Conservation (phyloP, 2,797 vertebrate genomes). For the Platalea minor region DNA sequence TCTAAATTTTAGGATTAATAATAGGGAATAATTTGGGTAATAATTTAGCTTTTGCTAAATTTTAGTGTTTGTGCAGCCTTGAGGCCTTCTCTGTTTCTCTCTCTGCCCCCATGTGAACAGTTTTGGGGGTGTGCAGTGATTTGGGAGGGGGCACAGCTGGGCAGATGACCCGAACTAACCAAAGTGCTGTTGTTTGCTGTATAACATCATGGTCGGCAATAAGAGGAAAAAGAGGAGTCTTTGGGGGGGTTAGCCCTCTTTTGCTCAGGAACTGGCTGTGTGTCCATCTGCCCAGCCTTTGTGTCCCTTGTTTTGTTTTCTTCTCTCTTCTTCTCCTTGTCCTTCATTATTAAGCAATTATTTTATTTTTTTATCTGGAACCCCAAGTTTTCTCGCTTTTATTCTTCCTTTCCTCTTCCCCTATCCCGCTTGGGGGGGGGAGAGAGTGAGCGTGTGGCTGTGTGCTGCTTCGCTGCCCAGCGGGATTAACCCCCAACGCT, state of each 20-base stretch:
- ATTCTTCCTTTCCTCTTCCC: not conserved
- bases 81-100: not conserved
- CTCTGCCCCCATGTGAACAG: too few relatives aligned
- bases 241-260: fast-evolving
- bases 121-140: not conserved
- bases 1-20: too few relatives aligned
- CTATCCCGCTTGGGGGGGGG: too few relatives aligned
- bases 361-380: too few relatives aligned
- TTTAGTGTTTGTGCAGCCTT: not conserved
- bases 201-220: fast-evolving
- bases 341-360: not conserved
- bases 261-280: fast-evolving
- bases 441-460: fast-evolving
- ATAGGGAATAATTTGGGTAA: too few relatives aligned
- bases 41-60: not conserved
- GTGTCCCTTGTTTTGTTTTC: not conserved
- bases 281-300: not conserved
- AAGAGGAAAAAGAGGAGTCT: not conserved
- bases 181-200: not conserved
- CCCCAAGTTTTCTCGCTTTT: not conserved
- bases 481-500: not conserved
- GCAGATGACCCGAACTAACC: not conserved
- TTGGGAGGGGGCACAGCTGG: not conserved
- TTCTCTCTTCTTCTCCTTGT: not conserved
- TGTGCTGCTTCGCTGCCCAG: not conserved